phyloP scores from a whole-genome alignment of 2,888 invertebrate species.

The Heliconius erato region DNA sequence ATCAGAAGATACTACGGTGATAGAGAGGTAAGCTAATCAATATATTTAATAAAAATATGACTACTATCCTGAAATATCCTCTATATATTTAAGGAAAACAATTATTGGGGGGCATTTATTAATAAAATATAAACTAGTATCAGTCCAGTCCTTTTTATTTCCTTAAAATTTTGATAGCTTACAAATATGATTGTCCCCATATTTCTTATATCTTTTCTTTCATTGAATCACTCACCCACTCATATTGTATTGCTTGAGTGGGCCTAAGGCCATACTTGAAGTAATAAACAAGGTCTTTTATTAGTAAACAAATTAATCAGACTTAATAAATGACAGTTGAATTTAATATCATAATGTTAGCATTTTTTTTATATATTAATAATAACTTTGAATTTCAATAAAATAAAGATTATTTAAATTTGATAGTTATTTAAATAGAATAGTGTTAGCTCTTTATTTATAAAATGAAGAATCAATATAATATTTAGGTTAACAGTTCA shows the following conservation, averaged over 20 bases:
- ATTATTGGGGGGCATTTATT: no score
- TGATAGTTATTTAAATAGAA: not conserved
- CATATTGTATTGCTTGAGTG: constrained; percentile 35
- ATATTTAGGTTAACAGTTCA: not conserved
- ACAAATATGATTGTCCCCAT: not conserved
- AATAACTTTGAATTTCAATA: no score
- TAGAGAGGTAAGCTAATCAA: constrained; percentile 68
- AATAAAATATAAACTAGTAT: no score
- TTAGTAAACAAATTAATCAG: constrained; percentile 20
- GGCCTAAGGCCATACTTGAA: constrained; percentile 21
- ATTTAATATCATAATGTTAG: not conserved
- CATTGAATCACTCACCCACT: constrained; percentile 61
- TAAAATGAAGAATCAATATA: not conserved
- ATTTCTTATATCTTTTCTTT: not conserved
- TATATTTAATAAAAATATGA: no score
- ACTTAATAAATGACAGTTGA: not conserved
- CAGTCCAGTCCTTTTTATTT: no score
- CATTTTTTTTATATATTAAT: no score
- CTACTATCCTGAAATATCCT: no score
- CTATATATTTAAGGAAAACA: no score
- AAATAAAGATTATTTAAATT: not conserved
- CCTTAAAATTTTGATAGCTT: not conserved
- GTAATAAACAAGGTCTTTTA: constrained; percentile 25
- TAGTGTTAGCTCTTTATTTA: not conserved
- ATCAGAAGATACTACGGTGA: constrained; percentile 85